Evolutionary conservation across 1,140 invertebrate genomes (phyloP), one percentile per base, ranked within the genome.

Genomic region (fruit fly (Drosophila melanogaster)): DNA sequence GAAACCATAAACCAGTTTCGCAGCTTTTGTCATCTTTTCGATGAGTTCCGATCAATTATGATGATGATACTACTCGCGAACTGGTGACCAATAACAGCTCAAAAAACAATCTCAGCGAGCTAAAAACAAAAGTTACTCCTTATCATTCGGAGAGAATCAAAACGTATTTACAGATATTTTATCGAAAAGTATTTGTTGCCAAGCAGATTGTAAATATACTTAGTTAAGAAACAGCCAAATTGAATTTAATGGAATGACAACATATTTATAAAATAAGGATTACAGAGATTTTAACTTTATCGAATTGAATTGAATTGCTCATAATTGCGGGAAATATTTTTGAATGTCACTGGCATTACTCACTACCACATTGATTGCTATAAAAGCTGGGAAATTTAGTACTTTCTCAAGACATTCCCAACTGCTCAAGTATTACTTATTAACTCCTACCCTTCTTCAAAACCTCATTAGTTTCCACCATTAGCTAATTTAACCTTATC

Each of bases 1-100:
- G 17, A 67, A 43, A 37, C 55, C 35, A 54, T 56, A 80, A 80
- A 81, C 79, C 73, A 62, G 79, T 81, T 81, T 33, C 30, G n/a
- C 79, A 73, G 73, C 79, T 77, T 77, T 40, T 30, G 64, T 44
- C 64, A 67, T 65, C 60, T 65, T 67, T 67, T 65, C 19, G 46
- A 41, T 64, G 15, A 47, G 57, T 10, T 65, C 33, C 15, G 26
- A 66, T 50, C 44, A 55, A 38, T 64, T 30, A 46, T 24, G 41
- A 46, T 60, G 56, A 64, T 24, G 56, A 50, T 41, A 17, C 55
- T 26, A 62, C 54, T 24, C 19, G 43, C 6, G 0, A 65, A 65
- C 35, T n/a, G 17, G 46, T 65, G 26, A 14, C 6, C 37, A 67
- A 43, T 65, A 30, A 22, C 49, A 15, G 24, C 64, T 19, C 22